phyloP scores from a whole-genome alignment of 2,797 vertebrate species.

The Varecia variegata region DNA sequence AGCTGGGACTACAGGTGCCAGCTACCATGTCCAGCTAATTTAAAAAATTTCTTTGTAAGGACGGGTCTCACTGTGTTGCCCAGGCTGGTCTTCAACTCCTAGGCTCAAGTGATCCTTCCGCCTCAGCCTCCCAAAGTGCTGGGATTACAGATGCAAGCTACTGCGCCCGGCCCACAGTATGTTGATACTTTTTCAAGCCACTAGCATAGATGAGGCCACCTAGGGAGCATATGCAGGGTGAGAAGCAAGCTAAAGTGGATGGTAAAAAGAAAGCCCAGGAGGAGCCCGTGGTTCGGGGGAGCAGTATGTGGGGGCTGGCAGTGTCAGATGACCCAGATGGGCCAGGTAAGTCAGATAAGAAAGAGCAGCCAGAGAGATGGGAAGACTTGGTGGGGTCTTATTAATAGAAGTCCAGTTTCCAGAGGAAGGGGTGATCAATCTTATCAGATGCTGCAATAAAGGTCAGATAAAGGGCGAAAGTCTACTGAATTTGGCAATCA shows the following conservation, averaged over 20 bases:
- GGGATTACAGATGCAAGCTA: background rate
- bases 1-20: background rate
- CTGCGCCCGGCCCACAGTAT: background rate
- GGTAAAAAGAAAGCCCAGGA: slow-evolving; percentile 1
- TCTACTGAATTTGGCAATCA: background rate
- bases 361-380: background rate
- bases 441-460: background rate
- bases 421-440: background rate
- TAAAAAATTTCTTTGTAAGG: background rate
- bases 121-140: too few species aligned
- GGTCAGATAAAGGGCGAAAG: background rate
- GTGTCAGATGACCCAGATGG: background rate
- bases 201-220: background rate
- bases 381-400: background rate
- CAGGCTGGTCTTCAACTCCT: background rate
- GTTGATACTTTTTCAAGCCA: background rate
- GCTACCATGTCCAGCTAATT: background rate
- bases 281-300: background rate
- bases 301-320: background rate
- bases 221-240: background rate
- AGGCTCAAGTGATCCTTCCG: too few species aligned
- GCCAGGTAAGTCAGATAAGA: background rate
- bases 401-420: background rate
- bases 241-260: background rate
- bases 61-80: background rate